Percentiles rank a stretch among this genome's conserved stretches.
Evolutionary conservation across 1,140 invertebrate genomes (phyloP).

Genomic region (Asbolus verrucosus): DNA sequence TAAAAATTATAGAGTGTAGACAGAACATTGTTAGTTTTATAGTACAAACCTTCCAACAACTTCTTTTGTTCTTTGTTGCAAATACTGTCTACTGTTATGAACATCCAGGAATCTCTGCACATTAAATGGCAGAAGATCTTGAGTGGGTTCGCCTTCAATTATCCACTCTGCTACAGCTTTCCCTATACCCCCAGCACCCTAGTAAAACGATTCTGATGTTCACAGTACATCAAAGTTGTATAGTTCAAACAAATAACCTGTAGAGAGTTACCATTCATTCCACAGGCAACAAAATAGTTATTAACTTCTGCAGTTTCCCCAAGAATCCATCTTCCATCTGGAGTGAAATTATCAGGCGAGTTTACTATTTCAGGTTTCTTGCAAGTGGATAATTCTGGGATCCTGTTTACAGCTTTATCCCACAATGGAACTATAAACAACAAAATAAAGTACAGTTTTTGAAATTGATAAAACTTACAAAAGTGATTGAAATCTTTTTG

Average conservation of each 20-base stretch:
- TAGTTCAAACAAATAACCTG: too few relatives aligned
- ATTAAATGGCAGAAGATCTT: constrained; percentile 75
- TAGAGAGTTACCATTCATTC: constrained; percentile 75
- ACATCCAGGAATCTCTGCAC: constrained; percentile 84
- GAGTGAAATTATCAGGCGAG: constrained; percentile 84
- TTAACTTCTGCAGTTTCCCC: constrained; percentile 80
- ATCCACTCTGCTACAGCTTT: constrained; percentile 82
- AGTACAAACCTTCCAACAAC: constrained; percentile 76
- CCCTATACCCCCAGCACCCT: constrained; percentile 80
- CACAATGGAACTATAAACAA: constrained; percentile 66
- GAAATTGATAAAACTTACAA: constrained; percentile 62
- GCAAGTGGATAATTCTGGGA: constrained; percentile 73
- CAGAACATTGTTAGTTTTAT: too few relatives aligned
- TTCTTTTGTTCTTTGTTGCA: constrained; percentile 80
- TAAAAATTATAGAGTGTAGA: constrained; percentile 59
- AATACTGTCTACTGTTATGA: constrained; percentile 83
- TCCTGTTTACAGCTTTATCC: constrained; percentile 74
- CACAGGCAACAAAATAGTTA: constrained; percentile 87
- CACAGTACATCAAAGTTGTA: too few relatives aligned
- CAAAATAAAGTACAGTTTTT: constrained; percentile 20
- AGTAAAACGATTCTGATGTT: constrained; percentile 4
- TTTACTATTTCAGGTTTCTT: constrained; percentile 72
- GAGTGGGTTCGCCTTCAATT: constrained; percentile 74
- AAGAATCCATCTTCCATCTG: constrained; percentile 76
- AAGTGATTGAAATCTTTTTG: constrained; percentile 76